Evolutionary conservation across 1,140 invertebrate genomes (phyloP).

Genomic region (Goniozus legneri): DNA sequence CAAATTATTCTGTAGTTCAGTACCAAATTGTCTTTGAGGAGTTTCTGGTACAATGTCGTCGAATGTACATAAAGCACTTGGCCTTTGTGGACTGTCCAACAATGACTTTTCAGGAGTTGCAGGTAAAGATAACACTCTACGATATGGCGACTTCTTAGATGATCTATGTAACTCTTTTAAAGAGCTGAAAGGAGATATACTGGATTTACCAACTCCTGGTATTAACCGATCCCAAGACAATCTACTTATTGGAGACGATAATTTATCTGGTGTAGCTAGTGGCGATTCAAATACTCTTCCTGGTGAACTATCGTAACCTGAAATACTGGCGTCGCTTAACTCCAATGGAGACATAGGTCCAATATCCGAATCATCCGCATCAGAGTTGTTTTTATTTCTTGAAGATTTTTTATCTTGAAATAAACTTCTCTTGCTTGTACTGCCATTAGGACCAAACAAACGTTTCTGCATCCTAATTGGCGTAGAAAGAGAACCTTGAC

Average conservation of each 20-base stretch:
- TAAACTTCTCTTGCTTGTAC: constrained; percentile 33
- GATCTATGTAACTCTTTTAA: constrained; percentile 28
- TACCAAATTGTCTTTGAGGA: constrained; percentile 25
- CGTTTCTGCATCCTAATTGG: constrained; percentile 32
- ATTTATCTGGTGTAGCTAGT: constrained; percentile 26
- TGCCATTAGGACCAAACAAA: constrained; percentile 18
- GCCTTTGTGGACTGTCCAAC: constrained; percentile 6
- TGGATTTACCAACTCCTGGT: constrained; percentile 3
- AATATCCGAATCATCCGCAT: constrained; percentile 30
- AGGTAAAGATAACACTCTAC: constrained; percentile 13
- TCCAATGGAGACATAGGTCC: constrained; percentile 42
- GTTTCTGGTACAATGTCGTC: constrained; percentile 30
- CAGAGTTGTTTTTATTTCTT: neutral
- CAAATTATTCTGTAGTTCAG: constrained; percentile 16
- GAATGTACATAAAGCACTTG: neutral
- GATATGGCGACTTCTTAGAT: constrained; percentile 16
- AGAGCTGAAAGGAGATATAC: constrained; percentile 27
- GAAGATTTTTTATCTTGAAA: constrained; percentile 16
- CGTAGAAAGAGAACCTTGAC: constrained; percentile 20
- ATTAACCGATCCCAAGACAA: constrained; percentile 26
- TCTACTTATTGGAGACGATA: constrained; percentile 1
- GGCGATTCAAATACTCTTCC: constrained; percentile 27
- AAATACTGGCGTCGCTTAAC: constrained; percentile 26
- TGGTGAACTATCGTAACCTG: constrained; percentile 29
- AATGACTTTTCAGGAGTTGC: constrained; percentile 16